Conservation (phyloP, 2,113 vertebrate species). For the Myrmecophaga tridactyla region DNA sequence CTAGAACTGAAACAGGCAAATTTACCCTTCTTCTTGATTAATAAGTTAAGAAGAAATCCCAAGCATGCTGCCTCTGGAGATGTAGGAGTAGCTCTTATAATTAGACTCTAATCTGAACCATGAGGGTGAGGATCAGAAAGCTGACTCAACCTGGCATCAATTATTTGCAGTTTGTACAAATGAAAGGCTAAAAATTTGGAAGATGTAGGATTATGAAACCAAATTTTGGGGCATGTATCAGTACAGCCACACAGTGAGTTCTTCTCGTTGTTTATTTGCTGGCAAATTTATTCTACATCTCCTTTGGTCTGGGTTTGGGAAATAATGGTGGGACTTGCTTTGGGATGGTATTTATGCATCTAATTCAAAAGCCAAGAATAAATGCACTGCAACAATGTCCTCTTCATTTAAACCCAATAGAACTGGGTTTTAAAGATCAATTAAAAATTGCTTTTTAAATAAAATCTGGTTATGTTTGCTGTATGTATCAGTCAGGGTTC, state of each 20-base stretch:
- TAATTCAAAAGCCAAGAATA: neutral
- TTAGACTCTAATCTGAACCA: slow-evolving; percentile 73
- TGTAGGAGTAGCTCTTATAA: slow-evolving; percentile 80
- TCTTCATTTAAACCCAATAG: neutral
- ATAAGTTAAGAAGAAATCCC: slow-evolving; percentile 65
- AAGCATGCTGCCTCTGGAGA: slow-evolving; percentile 62
- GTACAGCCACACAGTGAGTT: neutral
- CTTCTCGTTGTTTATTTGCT: slow-evolving; percentile 23
- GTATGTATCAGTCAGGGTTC: too few species aligned
- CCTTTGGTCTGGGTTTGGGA: neutral
- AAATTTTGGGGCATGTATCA: neutral
- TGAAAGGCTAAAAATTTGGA: slow-evolving; percentile 46
- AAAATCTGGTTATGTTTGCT: neutral
- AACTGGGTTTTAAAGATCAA: neutral
- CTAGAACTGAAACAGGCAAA: slow-evolving; percentile 35
- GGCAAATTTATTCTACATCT: slow-evolving; percentile 27
- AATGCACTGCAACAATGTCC: neutral
- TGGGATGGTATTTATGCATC: neutral
- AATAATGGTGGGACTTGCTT: slow-evolving; percentile 7
- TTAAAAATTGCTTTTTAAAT: neutral
- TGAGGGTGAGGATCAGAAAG: slow-evolving; percentile 72
- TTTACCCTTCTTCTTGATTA: slow-evolving; percentile 75
- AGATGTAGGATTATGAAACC: slow-evolving; percentile 17
- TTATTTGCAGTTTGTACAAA: slow-evolving; percentile 57
- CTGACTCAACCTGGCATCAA: slow-evolving; percentile 67